These are phyloP conservation scores for Moxostoma hubbsi DNA, from an alignment of 2,797 vertebrate species.

Conservation along the genomic window DNA sequence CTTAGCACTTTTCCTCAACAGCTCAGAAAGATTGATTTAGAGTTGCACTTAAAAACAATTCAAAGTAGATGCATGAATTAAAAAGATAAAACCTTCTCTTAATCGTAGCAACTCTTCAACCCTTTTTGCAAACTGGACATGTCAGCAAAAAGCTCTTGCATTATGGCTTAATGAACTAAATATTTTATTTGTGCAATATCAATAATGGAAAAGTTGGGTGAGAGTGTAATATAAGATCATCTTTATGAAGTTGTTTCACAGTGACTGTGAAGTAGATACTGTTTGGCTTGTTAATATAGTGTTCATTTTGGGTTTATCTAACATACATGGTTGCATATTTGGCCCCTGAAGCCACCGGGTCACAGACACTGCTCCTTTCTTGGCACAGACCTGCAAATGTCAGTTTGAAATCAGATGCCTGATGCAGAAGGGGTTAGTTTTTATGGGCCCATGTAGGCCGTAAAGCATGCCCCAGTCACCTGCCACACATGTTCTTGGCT, in stretches of 20 bases:
- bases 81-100: background rate
- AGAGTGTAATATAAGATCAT: too few species aligned
- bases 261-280: background rate
- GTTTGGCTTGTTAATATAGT: conserved; percentile 44
- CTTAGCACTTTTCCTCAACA: conserved; percentile 25
- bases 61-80: background rate
- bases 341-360: conserved; percentile 23
- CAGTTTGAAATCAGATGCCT: conserved; percentile 33
- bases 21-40: background rate
- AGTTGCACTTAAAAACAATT: background rate
- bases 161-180: background rate
- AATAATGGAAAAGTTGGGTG: too few species aligned
- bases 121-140: background rate
- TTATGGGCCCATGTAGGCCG: conserved; percentile 62
- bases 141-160: too few species aligned
- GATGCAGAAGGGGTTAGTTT: conserved; percentile 48
- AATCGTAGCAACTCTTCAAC: background rate
- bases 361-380: too few species aligned
- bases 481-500: conserved; percentile 57
- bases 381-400: too few species aligned
- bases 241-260: background rate
- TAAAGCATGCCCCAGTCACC: conserved; percentile 60
- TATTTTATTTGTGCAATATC: background rate
- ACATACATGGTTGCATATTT: conserved; percentile 40
- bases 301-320: conserved; percentile 42